phyloP scores from a whole-genome alignment of 2,888 invertebrate genomes.

The Pseudococcus jackbeardsleyi region DNA sequence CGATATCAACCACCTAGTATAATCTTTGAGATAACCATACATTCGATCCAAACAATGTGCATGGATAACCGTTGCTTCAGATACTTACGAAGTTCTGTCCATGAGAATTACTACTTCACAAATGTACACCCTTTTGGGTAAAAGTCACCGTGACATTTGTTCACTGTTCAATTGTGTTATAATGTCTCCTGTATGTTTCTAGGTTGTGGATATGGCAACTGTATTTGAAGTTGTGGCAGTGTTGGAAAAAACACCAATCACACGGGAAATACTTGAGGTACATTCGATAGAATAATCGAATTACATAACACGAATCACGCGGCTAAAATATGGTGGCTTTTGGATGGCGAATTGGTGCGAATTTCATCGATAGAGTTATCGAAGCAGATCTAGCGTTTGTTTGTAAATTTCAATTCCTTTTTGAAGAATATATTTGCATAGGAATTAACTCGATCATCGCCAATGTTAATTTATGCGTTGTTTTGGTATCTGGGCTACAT shows the following conservation, averaged over 20 bases:
- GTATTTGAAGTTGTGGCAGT: conserved; percentile 93
- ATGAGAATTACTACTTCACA: not conserved
- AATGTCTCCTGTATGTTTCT: conserved; percentile 68
- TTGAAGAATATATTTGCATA: conserved; percentile 59
- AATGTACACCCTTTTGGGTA: not conserved
- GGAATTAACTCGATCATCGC: conserved; percentile 18
- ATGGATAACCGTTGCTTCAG: not conserved
- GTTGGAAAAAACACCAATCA: conserved; percentile 91
- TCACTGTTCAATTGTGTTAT: not conserved
- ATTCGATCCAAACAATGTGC: not conserved
- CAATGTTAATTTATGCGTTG: conserved; percentile 59
- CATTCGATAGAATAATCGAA: conserved; percentile 67
- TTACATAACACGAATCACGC: not conserved
- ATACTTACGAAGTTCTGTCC: not conserved
- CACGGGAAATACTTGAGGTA: conserved; percentile 92
- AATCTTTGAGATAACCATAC: no score
- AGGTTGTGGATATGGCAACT: conserved; percentile 96
- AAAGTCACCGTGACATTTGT: not conserved
- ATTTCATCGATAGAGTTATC: not conserved
- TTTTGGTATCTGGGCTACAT: not conserved
- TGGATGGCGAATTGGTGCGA: not conserved
- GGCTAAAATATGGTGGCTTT: not conserved
- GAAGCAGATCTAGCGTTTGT: not conserved
- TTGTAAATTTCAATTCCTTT: conserved; percentile 23
- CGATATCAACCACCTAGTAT: not conserved